Percentiles rank a stretch among this genome's conserved stretches.
Evolutionary conservation across 2,888 invertebrate genomes (phyloP).

Genomic region (Eubasilissa splendida): DNA sequence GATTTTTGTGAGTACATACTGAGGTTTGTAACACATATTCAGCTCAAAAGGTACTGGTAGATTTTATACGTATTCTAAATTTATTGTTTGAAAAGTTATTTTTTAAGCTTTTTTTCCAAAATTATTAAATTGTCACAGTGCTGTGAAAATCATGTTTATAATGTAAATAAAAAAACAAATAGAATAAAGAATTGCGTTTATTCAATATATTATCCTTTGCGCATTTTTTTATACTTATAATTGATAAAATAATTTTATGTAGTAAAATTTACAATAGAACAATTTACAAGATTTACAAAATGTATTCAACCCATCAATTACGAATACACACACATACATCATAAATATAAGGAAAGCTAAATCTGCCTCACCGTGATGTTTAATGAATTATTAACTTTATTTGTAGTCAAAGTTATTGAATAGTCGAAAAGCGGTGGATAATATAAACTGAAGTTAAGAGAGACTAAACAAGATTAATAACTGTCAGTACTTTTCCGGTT

Average conservation of each 20-base stretch:
- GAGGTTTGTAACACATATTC: too few relatives aligned
- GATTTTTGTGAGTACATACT: too few relatives aligned
- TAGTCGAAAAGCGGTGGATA: constrained; percentile 4
- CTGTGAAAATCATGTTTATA: too few relatives aligned
- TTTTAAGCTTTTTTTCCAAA: too few relatives aligned
- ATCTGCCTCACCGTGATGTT: constrained; percentile 8
- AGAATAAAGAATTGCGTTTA: constrained; percentile 52
- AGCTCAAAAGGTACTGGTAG: too few relatives aligned
- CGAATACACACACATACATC: constrained; percentile 28
- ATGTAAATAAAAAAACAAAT: neutral
- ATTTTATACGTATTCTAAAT: too few relatives aligned
- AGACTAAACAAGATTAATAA: neutral
- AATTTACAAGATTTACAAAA: constrained; percentile 57
- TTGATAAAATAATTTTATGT: constrained; percentile 55
- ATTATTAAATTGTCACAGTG: too few relatives aligned
- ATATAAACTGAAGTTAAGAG: neutral
- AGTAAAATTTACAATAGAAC: constrained; percentile 56
- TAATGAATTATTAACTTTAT: constrained; percentile 10
- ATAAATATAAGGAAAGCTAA: constrained; percentile 39
- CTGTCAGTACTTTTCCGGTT: constrained; percentile 1
- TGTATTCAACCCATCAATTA: constrained; percentile 11
- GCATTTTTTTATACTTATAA: constrained; percentile 49
- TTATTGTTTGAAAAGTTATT: too few relatives aligned
- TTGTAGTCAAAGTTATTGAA: constrained; percentile 8
- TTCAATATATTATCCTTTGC: constrained; percentile 58